Base-by-base conservation (phyloP, 1,140 invertebrate genomes). In the Carposina sasakii region DNA sequence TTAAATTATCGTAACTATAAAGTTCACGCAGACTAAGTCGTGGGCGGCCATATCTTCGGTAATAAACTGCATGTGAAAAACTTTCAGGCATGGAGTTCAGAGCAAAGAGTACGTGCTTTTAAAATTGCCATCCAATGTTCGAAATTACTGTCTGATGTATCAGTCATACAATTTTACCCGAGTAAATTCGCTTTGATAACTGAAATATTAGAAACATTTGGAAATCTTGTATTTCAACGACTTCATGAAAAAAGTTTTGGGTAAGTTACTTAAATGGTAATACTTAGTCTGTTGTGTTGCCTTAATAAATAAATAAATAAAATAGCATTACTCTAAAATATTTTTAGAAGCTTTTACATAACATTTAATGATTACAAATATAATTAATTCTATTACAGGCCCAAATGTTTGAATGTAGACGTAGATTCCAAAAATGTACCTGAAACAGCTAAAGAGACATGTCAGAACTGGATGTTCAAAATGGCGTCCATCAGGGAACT, bases 381-480 rank as follows among this genome's bases (percentile, higher is more conserved):
- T 24, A 54, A 47, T 31, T 48, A 56, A 12, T 45, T 68, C 39
- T 67, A 73, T 28, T 46, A 45, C 33, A 41, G 75, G 17, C 44
- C 68, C 34, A n/a, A n/a, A n/a, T n/a, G n/a, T n/a, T n/a, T n/a
- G n/a, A n/a, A n/a, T n/a, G n/a, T n/a, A n/a, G 69, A 76, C 6
- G 76, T 94, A 63, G 90, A 90, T 37, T 86, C 90, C 1, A 90
- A 92, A 53, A 90, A 92, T 86, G 91, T 96, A 9, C 91, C 94
- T 8, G 96, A 97, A 75, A 87, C 90, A 51, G 96, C 96, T 0
- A 96, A 96, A 77, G 97, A 99, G 86, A 99, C 96, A 6, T 98
- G 97, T 76, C 90, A 94, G 51, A 99, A 99, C 88, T 99, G 98
- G 98, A 97, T 99, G 85, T 98, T 96, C 81, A 99, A 99, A 88